These are phyloP conservation scores for Aphyosemion australe DNA, from an alignment of 2,113 vertebrate genomes.

Conservation along the genomic window DNA sequence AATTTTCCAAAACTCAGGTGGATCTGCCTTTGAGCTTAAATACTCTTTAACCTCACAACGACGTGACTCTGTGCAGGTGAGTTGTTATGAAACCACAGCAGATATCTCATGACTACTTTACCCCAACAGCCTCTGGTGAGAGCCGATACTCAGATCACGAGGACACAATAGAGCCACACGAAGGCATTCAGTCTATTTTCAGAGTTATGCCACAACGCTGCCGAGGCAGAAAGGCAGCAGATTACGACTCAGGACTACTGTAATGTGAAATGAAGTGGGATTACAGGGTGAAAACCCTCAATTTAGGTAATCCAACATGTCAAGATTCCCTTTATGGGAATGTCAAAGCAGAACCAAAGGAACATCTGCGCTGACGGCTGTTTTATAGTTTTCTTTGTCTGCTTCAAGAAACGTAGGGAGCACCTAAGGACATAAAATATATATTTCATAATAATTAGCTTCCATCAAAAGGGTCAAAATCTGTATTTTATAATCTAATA, in stretches of 20 bases:
- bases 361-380: not conserved
- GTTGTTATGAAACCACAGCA: too few relatives aligned
- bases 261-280: slow-evolving; percentile 44
- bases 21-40: too few relatives aligned
- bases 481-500: too few relatives aligned
- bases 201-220: slow-evolving; percentile 45
- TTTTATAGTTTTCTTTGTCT: slow-evolving; percentile 9
- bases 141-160: slow-evolving; percentile 10
- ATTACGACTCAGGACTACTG: slow-evolving; percentile 55
- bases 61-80: too few relatives aligned
- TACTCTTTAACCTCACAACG: too few relatives aligned
- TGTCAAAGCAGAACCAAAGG: slow-evolving; percentile 10
- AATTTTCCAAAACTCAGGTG: too few relatives aligned
- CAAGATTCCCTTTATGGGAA: slow-evolving; percentile 43
- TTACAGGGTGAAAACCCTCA: slow-evolving; percentile 57
- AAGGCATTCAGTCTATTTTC: slow-evolving; percentile 60
- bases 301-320: slow-evolving; percentile 62
- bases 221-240: slow-evolving; percentile 52
- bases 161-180: slow-evolving; percentile 35
- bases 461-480: too few relatives aligned
- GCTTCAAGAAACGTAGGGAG: too few relatives aligned
- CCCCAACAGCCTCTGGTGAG: slow-evolving; percentile 6
- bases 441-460: too few relatives aligned
- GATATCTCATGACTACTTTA: slow-evolving; percentile 3
- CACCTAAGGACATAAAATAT: too few relatives aligned